phyloP scores from a whole-genome alignment of 2,797 vertebrate species.

The Propithecus perrieri region DNA sequence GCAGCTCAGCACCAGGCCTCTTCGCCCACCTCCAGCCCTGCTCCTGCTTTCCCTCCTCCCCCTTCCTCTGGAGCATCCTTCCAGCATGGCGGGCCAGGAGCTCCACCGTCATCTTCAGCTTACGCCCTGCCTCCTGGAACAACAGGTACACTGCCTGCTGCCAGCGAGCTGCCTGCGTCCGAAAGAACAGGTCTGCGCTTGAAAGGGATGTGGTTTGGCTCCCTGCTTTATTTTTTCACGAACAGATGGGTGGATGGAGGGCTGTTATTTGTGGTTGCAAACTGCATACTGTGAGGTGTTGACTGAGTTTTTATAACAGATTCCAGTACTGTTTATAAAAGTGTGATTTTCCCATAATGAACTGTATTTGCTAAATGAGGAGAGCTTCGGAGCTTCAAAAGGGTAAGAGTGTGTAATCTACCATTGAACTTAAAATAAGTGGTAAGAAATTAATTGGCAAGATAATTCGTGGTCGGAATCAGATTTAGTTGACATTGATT shows the following conservation, averaged over 20 bases:
- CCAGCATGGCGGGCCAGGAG: conserved; percentile 96
- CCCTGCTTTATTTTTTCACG: not conserved
- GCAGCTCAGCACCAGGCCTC: conserved; percentile 84
- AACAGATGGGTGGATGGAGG: not conserved
- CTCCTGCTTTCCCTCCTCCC: conserved; percentile 85
- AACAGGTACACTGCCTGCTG: conserved; percentile 95
- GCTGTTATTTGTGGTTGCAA: not conserved
- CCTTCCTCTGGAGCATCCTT: conserved; percentile 90
- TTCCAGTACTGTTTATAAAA: conserved; percentile 74
- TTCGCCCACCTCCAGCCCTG: conserved; percentile 77
- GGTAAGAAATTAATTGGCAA: not conserved
- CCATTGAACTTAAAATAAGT: not conserved
- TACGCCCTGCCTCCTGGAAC: conserved; percentile 91
- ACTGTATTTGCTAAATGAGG: not conserved
- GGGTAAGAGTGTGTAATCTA: not conserved
- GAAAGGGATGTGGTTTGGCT: conserved; percentile 62
- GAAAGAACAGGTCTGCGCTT: conserved; percentile 93
- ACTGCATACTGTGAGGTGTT: not conserved
- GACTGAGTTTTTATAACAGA: conserved; percentile 15
- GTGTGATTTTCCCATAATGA: rapidly evolving
- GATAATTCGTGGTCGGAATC: not conserved
- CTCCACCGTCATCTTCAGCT: conserved; percentile 90
- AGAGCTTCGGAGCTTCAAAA: not conserved
- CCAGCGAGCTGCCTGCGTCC: conserved; percentile 89
- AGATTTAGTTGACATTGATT: not conserved